Percentiles rank a stretch among this genome's conserved stretches.
phyloP scores from a whole-genome alignment of 2,113 vertebrate genomes.

The Laticauda laticaudata region DNA sequence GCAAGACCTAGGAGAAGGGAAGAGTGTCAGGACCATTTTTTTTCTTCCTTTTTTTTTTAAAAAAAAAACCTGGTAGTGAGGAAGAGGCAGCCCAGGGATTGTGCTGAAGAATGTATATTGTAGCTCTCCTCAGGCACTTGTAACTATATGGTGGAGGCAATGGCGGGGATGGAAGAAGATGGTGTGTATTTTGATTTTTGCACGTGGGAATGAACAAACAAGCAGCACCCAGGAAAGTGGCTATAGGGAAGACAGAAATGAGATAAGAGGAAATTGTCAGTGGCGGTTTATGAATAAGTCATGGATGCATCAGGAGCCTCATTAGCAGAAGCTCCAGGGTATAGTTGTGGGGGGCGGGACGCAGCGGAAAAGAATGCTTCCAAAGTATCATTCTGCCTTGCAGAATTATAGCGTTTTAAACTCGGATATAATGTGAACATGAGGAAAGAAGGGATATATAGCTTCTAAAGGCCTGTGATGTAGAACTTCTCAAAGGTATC shows the following conservation, averaged over 20 bases:
- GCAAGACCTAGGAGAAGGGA: background rate
- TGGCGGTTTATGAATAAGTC: slow-evolving; percentile 26
- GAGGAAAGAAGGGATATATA: background rate
- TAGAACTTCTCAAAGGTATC: background rate
- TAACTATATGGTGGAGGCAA: background rate
- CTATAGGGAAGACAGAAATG: background rate
- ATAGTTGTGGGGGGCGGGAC: background rate
- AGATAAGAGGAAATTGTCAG: slow-evolving; percentile 19
- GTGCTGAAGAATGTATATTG: background rate
- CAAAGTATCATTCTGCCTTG: background rate
- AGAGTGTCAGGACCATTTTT: background rate
- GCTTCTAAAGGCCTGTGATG: background rate
- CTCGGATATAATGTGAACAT: background rate
- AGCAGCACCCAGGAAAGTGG: background rate
- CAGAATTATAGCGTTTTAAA: background rate
- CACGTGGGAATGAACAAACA: background rate
- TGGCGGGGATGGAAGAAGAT: background rate
- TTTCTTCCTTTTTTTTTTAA: background rate
- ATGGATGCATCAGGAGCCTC: slow-evolving; percentile 22
- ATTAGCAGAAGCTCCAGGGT: background rate
- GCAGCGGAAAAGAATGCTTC: background rate
- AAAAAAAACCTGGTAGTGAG: background rate
- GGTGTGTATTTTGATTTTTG: background rate
- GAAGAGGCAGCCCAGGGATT: background rate
- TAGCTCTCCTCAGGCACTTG: background rate